These are phyloP conservation scores for Sycophila texana DNA, from an alignment of 2,888 invertebrate species.

Conservation along the genomic window DNA sequence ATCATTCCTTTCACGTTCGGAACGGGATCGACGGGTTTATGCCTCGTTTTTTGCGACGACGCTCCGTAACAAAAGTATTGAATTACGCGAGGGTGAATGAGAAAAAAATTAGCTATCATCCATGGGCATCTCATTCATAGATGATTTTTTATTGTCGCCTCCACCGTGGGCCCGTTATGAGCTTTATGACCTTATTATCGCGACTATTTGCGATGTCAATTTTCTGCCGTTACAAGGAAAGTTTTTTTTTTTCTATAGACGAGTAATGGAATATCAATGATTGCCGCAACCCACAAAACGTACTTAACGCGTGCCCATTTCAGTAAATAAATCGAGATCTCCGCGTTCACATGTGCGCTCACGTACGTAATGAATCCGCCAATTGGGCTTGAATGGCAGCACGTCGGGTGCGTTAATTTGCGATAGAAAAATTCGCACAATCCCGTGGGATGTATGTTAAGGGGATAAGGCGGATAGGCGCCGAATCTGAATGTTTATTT, in stretches of 20 bases:
- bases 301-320: background rate
- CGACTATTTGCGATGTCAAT: slow-evolving; percentile 17
- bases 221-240: slow-evolving; percentile 20
- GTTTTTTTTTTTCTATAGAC: background rate
- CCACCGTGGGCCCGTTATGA: slow-evolving; percentile 19
- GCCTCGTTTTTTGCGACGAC: slow-evolving; percentile 3
- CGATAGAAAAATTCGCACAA: background rate
- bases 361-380: too few species aligned
- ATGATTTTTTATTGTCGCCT: background rate
- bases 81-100: background rate
- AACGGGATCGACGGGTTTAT: slow-evolving; percentile 45
- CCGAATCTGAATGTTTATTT: too few species aligned
- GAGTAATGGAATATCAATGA: slow-evolving; percentile 11
- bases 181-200: slow-evolving; percentile 19
- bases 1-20: slow-evolving; percentile 29
- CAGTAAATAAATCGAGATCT: background rate
- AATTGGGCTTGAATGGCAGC: too few species aligned
- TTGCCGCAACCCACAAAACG: slow-evolving; percentile 10
- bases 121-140: slow-evolving; percentile 17
- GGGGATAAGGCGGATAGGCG: too few species aligned
- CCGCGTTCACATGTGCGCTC: too few species aligned
- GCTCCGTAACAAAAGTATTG: slow-evolving; percentile 33
- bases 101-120: background rate
- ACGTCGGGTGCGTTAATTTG: too few species aligned
- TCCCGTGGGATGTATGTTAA: too few species aligned